Percentiles rank a stretch among this genome's conserved stretches.
These are phyloP conservation scores for Thereva unica DNA, from an alignment of 2,888 invertebrate genomes.

Conservation along the genomic window DNA sequence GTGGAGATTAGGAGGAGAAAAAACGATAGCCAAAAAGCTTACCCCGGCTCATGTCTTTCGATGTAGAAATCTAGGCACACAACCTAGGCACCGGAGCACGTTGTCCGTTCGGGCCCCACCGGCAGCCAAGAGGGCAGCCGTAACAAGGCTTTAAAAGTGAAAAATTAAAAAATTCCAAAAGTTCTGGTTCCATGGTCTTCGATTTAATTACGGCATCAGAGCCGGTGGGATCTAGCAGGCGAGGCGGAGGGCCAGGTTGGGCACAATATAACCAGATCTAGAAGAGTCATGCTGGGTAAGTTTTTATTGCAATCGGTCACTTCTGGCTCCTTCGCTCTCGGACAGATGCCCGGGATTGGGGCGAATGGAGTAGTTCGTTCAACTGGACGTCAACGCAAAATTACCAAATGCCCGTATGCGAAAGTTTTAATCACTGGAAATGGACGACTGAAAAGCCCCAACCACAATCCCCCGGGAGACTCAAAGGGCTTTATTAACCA, in stretches of 20 bases:
- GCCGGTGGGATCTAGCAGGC: neutral
- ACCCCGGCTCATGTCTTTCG: constrained; percentile 7
- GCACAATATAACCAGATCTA: neutral
- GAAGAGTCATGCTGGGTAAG: constrained; percentile 27
- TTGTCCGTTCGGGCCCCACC: neutral
- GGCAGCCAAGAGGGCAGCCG: constrained; percentile 4
- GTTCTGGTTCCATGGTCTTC: constrained; percentile 27
- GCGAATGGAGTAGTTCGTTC: constrained; percentile 19
- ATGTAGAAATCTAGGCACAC: neutral
- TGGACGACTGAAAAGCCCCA: constrained; percentile 6
- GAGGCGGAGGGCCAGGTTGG: neutral
- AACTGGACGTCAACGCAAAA: constrained; percentile 6
- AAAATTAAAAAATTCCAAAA: constrained; percentile 32
- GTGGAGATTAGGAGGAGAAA: neutral
- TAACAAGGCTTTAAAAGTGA: constrained; percentile 12
- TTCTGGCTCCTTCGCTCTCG: constrained; percentile 9
- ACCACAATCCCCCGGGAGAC: neutral
- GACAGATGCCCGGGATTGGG: constrained; percentile 3
- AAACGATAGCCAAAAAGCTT: constrained; percentile 26
- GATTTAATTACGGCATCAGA: constrained; percentile 22
- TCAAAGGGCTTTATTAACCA: constrained; percentile 15
- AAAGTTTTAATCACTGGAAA: constrained; percentile 26
- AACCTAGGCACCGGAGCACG: neutral
- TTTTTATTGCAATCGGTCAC: constrained; percentile 18
- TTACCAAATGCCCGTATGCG: constrained; percentile 28